These are phyloP conservation scores for Bellardia bayeri DNA, from an alignment of 2,888 invertebrate genomes.

Conservation along the genomic window DNA sequence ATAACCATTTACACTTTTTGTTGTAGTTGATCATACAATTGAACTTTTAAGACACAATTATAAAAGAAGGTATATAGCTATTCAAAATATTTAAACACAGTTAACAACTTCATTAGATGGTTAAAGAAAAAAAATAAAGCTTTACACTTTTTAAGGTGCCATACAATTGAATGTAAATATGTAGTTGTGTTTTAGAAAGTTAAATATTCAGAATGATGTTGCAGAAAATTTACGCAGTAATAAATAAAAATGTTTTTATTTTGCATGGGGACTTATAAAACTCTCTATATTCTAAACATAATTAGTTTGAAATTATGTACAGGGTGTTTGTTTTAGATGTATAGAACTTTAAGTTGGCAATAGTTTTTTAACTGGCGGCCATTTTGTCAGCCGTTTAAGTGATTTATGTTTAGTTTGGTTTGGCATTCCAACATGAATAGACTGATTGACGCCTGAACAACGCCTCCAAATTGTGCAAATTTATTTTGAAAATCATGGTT, in stretches of 20 bases:
- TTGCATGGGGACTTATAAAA: background rate
- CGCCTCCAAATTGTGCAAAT: no score
- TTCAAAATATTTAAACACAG: slow-evolving; percentile 17
- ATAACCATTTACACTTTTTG: background rate
- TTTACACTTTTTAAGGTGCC: background rate
- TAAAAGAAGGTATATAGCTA: background rate
- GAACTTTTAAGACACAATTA: background rate
- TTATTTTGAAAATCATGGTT: no score
- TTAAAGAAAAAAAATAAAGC: background rate
- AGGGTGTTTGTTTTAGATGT: no score
- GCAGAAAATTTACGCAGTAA: background rate
- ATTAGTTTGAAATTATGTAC: no score
- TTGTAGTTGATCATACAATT: slow-evolving; percentile 2
- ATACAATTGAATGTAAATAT: no score
- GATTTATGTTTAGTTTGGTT: no score
- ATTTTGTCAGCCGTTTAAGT: no score
- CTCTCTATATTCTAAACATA: no score
- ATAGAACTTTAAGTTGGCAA: no score
- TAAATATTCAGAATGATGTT: slow-evolving; percentile 29
- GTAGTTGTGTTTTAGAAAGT: background rate
- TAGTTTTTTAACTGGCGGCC: no score
- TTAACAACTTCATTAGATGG: slow-evolving; percentile 36
- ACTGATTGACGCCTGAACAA: no score
- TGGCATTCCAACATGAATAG: no score
- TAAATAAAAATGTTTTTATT: background rate